A percentile compares a stretch with the other conserved stretches of the same genome.
These are phyloP conservation scores for Heteromyza rotundicornis DNA, from an alignment of 2,888 invertebrate genomes.

Conservation along the genomic window DNA sequence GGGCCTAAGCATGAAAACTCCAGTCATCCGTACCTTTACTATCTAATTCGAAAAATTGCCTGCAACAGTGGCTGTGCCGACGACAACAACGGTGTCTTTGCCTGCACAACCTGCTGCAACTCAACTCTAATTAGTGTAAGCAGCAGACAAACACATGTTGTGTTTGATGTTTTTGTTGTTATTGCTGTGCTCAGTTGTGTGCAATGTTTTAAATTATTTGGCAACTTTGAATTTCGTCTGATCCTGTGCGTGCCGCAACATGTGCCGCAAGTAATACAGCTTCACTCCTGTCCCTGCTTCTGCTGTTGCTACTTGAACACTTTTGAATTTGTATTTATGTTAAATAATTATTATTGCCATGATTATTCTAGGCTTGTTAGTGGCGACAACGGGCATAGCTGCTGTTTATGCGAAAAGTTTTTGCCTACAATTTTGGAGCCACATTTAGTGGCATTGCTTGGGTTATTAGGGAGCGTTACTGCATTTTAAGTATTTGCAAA, in stretches of 20 bases:
- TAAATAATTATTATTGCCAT: slow-evolving; percentile 4
- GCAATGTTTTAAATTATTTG: background rate
- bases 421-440: too few species aligned
- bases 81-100: too few species aligned
- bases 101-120: background rate
- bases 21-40: too few species aligned
- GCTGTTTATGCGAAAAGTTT: background rate
- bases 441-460: too few species aligned
- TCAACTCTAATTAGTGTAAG: background rate
- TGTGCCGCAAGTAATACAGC: too few species aligned
- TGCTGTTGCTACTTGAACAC: background rate
- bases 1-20: too few species aligned
- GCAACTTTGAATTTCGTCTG: background rate
- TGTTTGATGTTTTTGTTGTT: background rate
- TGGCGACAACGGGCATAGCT: too few species aligned
- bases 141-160: background rate
- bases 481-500: too few species aligned
- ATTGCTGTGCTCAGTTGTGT: background rate
- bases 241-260: background rate
- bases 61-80: too few species aligned
- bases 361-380: background rate
- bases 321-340: background rate
- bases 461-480: too few species aligned
- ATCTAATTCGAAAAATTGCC: too few species aligned
- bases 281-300: background rate